These are phyloP conservation scores for Campaea margaritaria DNA, from an alignment of 2,888 invertebrate species.

Conservation along the genomic window DNA sequence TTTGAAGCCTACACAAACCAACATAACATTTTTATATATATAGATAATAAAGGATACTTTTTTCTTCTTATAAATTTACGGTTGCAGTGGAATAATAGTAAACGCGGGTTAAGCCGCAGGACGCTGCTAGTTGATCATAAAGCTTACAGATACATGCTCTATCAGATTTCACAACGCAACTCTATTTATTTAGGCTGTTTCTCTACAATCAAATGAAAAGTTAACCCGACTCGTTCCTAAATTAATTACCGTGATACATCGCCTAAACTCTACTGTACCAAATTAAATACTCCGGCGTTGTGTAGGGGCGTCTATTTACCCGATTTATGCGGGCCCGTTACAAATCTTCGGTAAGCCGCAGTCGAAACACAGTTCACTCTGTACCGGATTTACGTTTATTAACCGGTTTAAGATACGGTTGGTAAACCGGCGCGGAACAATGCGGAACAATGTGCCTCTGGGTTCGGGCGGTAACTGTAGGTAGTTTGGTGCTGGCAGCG, in stretches of 20 bases:
- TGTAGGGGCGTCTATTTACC: slow-evolving; percentile 36
- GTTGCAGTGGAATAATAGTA: no score
- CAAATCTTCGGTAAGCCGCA: slow-evolving; percentile 77
- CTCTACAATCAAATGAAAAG: neutral
- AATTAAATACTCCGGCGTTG: slow-evolving; percentile 19
- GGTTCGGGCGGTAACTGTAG: slow-evolving; percentile 1
- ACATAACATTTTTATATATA: no score
- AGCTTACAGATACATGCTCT: no score
- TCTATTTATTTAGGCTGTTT: neutral
- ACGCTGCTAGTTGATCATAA: no score
- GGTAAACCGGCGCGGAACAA: slow-evolving; percentile 25
- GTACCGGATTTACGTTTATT: slow-evolving; percentile 74
- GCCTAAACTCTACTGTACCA: slow-evolving; percentile 8
- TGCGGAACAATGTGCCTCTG: neutral
- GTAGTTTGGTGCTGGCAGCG: neutral
- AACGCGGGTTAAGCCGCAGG: no score
- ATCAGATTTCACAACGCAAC: neutral
- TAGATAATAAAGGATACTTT: no score
- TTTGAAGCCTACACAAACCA: no score
- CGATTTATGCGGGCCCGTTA: slow-evolving; percentile 56
- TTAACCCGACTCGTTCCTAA: slow-evolving; percentile 2
- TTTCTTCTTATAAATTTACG: no score
- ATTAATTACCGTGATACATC: slow-evolving; percentile 23
- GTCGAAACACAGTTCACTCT: slow-evolving; percentile 69
- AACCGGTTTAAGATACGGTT: slow-evolving; percentile 60